phyloP scores from a whole-genome alignment of 2,797 vertebrate species.

The Poeciliopsis infans region DNA sequence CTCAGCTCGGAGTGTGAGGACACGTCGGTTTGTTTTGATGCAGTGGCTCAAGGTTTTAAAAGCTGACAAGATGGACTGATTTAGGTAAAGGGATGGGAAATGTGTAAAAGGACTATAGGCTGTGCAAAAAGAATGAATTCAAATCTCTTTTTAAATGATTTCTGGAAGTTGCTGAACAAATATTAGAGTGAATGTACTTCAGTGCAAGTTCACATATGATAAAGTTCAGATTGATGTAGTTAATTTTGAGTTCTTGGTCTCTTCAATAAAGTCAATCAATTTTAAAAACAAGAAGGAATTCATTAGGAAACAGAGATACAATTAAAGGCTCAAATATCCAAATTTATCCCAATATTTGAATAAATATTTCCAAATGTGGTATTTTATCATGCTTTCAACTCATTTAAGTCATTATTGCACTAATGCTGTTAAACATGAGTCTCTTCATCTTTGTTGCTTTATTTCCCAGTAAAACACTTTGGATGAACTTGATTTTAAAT shows the following conservation, averaged over 20 bases:
- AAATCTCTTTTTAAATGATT: background rate
- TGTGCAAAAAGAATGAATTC: background rate
- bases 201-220: background rate
- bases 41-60: slow-evolving; percentile 2
- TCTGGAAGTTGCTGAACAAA: slow-evolving; percentile 17
- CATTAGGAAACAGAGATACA: background rate
- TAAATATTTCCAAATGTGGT: background rate
- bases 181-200: background rate
- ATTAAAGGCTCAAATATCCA: no score
- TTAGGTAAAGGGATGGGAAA: background rate
- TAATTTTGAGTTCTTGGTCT: background rate
- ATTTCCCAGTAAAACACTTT: background rate
- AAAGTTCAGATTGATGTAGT: background rate
- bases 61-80: slow-evolving; percentile 15
- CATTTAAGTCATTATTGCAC: background rate
- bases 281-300: background rate
- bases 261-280: background rate
- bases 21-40: slow-evolving; percentile 18
- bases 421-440: background rate
- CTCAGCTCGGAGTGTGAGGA: slow-evolving; percentile 34
- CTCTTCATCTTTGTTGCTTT: background rate
- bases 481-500: background rate
- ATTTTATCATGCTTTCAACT: background rate
- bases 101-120: background rate
- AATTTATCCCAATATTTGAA: background rate